A percentile compares a stretch with the other conserved stretches of the same genome.
Conservation (phyloP, 2,888 invertebrate species). For the Eupithecia vulgata region DNA sequence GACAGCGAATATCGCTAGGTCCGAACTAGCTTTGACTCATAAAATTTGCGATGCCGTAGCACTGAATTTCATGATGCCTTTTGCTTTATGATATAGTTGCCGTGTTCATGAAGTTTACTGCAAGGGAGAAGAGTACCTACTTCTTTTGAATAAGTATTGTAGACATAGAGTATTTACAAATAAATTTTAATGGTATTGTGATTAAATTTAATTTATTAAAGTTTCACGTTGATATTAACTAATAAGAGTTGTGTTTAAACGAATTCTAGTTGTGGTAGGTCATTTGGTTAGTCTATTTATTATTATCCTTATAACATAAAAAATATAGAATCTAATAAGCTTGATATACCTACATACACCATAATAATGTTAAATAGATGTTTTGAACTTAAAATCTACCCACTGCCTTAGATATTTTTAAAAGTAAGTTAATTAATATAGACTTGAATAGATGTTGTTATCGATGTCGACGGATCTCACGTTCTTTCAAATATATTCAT, state of each 20-base stretch:
- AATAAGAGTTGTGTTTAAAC: slow-evolving; percentile 26
- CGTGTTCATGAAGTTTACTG: background rate
- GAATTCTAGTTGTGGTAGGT: slow-evolving; percentile 11
- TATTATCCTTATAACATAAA: background rate
- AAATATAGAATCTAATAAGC: background rate
- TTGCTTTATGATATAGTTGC: background rate
- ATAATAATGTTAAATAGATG: slow-evolving; percentile 2
- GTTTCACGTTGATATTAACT: slow-evolving; percentile 15
- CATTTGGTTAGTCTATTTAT: background rate
- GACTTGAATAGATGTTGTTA: background rate
- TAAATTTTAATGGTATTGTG: background rate
- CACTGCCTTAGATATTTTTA: slow-evolving; percentile 6
- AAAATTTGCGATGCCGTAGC: background rate
- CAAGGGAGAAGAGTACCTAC: background rate
- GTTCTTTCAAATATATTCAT: background rate
- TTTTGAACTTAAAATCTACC: background rate
- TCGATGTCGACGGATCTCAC: background rate
- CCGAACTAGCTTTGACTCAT: background rate
- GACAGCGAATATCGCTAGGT: background rate
- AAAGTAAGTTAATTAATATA: background rate
- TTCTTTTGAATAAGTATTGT: background rate
- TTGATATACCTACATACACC: background rate
- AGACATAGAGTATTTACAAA: too few relatives aligned
- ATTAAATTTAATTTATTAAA: slow-evolving; percentile 16
- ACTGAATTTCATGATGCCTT: background rate